These are phyloP conservation scores for Rhodophaea formosa DNA, from an alignment of 2,888 invertebrate species.

Conservation along the genomic window DNA sequence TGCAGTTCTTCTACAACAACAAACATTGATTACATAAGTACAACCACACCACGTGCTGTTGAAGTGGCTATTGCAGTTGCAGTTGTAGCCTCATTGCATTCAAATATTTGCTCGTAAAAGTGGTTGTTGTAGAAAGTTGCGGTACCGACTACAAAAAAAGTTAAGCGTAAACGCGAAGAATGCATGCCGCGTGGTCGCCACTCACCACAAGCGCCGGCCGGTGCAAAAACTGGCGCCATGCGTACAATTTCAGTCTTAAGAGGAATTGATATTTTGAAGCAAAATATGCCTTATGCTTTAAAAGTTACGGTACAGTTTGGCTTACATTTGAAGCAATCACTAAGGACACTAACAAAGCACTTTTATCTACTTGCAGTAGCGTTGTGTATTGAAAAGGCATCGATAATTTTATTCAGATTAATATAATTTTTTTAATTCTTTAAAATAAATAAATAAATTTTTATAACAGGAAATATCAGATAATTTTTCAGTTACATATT, in stretches of 20 bases:
- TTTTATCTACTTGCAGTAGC: background rate
- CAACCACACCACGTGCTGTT: background rate
- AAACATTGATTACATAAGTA: too few relatives aligned
- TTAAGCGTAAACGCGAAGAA: slow-evolving; percentile 40
- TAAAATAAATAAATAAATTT: too few relatives aligned
- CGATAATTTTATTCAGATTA: background rate
- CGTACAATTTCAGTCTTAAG: slow-evolving; percentile 32
- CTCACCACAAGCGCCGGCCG: slow-evolving; percentile 39
- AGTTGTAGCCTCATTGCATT: slow-evolving; percentile 16
- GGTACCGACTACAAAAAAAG: slow-evolving; percentile 31
- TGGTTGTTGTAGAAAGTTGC: slow-evolving; percentile 42
- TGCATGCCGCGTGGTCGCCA: slow-evolving; percentile 41
- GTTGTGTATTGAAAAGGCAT: background rate
- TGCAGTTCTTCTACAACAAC: too few relatives aligned
- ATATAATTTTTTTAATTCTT: too few relatives aligned
- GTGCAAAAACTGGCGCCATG: slow-evolving; percentile 46
- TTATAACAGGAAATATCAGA: too few relatives aligned
- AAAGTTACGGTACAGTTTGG: background rate
- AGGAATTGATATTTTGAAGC: background rate
- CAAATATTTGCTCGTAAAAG: slow-evolving; percentile 24
- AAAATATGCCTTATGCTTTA: slow-evolving; percentile 15
- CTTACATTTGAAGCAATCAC: background rate
- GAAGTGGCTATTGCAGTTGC: background rate
- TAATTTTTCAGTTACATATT: too few relatives aligned
- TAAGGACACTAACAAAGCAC: background rate